A percentile compares a stretch with the other conserved stretches of the same genome.
phyloP scores from a whole-genome alignment of 35 echinoderm and acorn worm genomes.

The Ophioderma brevispina region DNA sequence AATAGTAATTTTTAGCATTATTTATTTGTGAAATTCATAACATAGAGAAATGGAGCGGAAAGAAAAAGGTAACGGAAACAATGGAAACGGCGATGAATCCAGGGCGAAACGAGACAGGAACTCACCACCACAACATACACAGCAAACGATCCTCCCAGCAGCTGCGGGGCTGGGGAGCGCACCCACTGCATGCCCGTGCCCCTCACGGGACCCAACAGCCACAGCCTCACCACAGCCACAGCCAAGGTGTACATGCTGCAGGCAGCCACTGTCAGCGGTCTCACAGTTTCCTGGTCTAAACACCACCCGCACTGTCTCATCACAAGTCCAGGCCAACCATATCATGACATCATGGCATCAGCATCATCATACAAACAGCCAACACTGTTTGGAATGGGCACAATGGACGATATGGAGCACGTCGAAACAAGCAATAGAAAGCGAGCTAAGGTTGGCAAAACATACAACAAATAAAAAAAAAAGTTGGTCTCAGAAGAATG shows the following conservation, averaged over 20 bases:
- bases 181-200: not conserved
- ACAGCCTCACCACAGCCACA: not conserved
- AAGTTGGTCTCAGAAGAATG: too few relatives aligned
- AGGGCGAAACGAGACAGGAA: constrained; percentile 54
- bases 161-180: not conserved
- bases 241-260: not conserved
- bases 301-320: too few relatives aligned
- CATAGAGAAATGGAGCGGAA: constrained; percentile 68
- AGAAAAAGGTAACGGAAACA: constrained; percentile 78
- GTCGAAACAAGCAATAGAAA: constrained; percentile 2
- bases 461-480: too few relatives aligned
- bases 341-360: not conserved
- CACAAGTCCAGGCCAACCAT: not conserved
- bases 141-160: not conserved
- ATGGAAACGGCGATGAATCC: constrained; percentile 61
- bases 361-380: not conserved
- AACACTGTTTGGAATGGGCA: not conserved
- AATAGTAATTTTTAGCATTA: too few relatives aligned
- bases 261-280: not conserved
- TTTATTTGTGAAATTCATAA: too few relatives aligned
- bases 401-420: not conserved
- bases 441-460: constrained; percentile 1
- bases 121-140: not conserved
- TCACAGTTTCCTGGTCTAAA: too few relatives aligned
- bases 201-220: not conserved